Conservation (phyloP, 2,888 invertebrate genomes). For the Abrostola tripartita region DNA sequence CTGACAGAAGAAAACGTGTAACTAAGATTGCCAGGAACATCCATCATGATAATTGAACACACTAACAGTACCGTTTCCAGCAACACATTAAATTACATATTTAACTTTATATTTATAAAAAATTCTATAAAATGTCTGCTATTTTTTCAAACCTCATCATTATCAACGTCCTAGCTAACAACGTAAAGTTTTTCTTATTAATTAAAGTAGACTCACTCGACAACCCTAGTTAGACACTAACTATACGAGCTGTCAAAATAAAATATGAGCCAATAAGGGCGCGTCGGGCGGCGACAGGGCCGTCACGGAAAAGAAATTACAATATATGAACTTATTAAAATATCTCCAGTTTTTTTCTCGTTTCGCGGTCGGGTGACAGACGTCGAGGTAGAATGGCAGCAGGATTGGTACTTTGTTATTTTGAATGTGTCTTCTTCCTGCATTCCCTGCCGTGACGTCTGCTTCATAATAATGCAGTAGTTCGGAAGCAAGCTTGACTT, state of each 20-base stretch:
- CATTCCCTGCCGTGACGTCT: constrained; percentile 52
- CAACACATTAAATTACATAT: constrained; percentile 1
- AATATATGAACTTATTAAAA: constrained; percentile 87
- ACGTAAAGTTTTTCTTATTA: constrained; percentile 7
- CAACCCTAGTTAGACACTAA: constrained; percentile 71
- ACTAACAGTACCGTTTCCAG: background rate
- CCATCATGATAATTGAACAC: too few species aligned
- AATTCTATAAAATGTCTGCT: background rate
- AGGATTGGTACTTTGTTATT: constrained; percentile 60
- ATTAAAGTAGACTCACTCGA: constrained; percentile 48
- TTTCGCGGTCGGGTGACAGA: constrained; percentile 80
- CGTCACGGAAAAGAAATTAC: constrained; percentile 81
- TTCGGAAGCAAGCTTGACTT: constrained; percentile 9
- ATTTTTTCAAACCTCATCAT: constrained; percentile 3
- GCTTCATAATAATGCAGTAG: constrained; percentile 14
- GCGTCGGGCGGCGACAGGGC: constrained; percentile 79
- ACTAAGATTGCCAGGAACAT: too few species aligned
- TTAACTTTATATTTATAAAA: background rate
- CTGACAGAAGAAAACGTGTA: too few species aligned
- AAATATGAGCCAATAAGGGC: constrained; percentile 86
- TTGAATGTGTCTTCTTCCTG: constrained; percentile 63
- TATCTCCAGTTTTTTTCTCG: constrained; percentile 78
- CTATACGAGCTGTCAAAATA: constrained; percentile 82
- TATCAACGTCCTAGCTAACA: background rate
- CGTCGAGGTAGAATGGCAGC: constrained; percentile 67